Percentiles rank a stretch among this genome's conserved stretches.
phyloP scores from a whole-genome alignment of 2,113 vertebrate genomes.

The Henicopernis longicauda region DNA sequence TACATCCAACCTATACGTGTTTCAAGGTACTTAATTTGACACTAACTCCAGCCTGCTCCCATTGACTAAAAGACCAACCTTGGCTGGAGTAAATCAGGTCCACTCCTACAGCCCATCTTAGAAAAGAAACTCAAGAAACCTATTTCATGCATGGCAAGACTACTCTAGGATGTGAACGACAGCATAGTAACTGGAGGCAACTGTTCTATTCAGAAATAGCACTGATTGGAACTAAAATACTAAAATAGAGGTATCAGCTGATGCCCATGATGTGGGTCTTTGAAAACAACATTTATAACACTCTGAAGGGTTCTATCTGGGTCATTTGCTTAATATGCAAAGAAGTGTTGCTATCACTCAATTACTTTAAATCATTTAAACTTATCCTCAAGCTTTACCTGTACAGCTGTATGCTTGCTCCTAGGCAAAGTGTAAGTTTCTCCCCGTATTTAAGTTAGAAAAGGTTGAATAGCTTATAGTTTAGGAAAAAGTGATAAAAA shows the following conservation, averaged over 20 bases:
- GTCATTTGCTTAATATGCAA: background rate
- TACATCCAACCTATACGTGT: background rate
- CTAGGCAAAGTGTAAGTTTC: background rate
- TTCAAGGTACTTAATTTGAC: background rate
- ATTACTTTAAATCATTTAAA: background rate
- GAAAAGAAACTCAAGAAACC: background rate
- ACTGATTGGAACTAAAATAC: background rate
- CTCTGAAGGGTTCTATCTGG: background rate
- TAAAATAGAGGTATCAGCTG: background rate
- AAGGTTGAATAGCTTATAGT: background rate
- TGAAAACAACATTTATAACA: background rate
- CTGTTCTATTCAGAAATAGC: background rate
- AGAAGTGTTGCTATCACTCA: background rate
- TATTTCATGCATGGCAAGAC: background rate
- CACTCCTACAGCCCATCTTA: background rate
- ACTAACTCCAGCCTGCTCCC: background rate
- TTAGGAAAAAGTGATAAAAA: background rate
- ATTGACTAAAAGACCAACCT: background rate
- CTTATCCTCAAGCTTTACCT: background rate
- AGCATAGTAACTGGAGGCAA: background rate
- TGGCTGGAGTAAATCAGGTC: background rate
- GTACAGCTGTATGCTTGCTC: background rate
- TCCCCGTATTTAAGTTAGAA: background rate
- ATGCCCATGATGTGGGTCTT: background rate
- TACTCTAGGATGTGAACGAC: background rate